Conservation (phyloP, 2,888 invertebrate species). For the Lasioglossum oenotherae region DNA sequence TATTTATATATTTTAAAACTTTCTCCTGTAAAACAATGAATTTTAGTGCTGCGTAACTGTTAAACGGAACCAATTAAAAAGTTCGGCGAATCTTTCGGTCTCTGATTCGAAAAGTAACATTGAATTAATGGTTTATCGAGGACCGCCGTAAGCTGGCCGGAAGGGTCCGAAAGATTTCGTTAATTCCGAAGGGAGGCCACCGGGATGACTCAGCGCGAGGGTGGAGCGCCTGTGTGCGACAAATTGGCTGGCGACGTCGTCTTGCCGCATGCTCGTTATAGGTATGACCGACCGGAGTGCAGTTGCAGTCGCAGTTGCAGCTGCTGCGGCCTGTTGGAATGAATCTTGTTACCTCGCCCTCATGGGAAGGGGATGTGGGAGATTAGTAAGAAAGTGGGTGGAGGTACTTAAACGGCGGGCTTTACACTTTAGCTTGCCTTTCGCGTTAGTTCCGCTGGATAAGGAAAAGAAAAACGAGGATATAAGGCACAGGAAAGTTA, state of each 20-base stretch:
- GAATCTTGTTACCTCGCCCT: conserved; percentile 66
- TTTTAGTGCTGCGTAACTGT: not conserved
- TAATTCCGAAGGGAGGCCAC: conserved; percentile 21
- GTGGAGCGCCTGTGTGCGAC: conserved; percentile 34
- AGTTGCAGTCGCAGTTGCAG: conserved; percentile 42
- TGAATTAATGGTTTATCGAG: not conserved
- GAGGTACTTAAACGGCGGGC: conserved; percentile 32
- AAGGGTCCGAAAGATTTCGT: conserved; percentile 20
- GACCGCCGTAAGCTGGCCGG: not conserved
- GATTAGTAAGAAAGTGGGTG: conserved; percentile 18
- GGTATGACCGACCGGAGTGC: conserved; percentile 40
- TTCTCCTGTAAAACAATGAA: too few species aligned
- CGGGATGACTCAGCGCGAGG: conserved; percentile 46
- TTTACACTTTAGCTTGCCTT: conserved; percentile 41
- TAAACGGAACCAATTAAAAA: not conserved
- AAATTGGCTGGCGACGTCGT: conserved; percentile 61
- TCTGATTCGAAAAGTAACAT: not conserved
- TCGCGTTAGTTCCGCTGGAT: not conserved
- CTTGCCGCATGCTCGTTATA: conserved; percentile 63
- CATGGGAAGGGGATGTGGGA: not conserved
- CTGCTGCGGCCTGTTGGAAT: conserved; percentile 39
- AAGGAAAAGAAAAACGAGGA: not conserved
- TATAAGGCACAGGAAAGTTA: not conserved
- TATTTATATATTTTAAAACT: too few species aligned
- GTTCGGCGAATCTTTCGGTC: not conserved